Percentiles rank a stretch among this genome's conserved stretches.
phyloP scores from a whole-genome alignment of 2,888 invertebrate species.

The Muschampia plurimacula region DNA sequence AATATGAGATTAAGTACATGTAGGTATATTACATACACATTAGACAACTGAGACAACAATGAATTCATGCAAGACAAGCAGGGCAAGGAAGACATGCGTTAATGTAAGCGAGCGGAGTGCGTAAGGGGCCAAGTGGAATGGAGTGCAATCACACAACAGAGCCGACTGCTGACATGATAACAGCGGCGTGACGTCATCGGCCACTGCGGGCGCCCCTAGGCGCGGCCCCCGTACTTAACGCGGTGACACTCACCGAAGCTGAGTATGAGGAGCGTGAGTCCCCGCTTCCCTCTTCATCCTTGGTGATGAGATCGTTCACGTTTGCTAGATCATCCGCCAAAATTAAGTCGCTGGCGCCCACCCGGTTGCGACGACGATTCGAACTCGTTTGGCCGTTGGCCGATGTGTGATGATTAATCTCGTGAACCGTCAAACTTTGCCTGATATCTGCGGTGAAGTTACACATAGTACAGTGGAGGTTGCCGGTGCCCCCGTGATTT shows the following conservation, averaged over 20 bases:
- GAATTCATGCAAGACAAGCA: conserved; percentile 47
- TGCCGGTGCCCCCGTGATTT: conserved; percentile 95
- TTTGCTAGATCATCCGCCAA: conserved; percentile 60
- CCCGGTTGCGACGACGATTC: conserved; percentile 89
- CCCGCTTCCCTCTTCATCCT: conserved; percentile 82
- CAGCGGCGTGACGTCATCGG: conserved; percentile 67
- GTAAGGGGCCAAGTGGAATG: conserved; percentile 58
- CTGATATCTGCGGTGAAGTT: conserved; percentile 97
- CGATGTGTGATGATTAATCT: conserved; percentile 95
- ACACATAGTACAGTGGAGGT: conserved; percentile 94
- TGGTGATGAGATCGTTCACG: conserved; percentile 63
- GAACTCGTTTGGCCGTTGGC: conserved; percentile 88
- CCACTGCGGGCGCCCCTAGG: conserved; percentile 55
- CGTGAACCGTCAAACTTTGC: conserved; percentile 96
- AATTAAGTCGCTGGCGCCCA: conserved; percentile 89
- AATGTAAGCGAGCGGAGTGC: conserved; percentile 61
- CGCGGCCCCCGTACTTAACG: conserved; percentile 58
- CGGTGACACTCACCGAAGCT: conserved; percentile 73
- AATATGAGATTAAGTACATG: neutral
- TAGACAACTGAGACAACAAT: neutral
- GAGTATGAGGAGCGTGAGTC: conserved; percentile 78
- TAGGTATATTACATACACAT: neutral
- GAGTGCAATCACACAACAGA: conserved; percentile 33
- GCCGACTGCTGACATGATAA: conserved; percentile 37
- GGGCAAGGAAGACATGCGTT: conserved; percentile 49